Evolutionary conservation across 2,888 invertebrate genomes (phyloP).

Genomic region (Serrognathus titanus): DNA sequence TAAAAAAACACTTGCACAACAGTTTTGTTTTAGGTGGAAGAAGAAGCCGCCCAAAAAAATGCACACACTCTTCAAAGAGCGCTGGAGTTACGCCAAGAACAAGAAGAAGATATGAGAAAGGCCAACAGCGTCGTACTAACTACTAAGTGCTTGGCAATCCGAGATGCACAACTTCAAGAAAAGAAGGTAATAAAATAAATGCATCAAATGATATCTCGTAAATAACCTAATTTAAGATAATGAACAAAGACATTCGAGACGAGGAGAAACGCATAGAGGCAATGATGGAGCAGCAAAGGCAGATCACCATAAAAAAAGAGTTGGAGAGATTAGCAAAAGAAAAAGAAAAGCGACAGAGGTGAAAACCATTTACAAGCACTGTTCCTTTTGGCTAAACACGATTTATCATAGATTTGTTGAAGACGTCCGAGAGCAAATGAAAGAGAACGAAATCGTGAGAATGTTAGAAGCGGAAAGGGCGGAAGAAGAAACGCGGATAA

Average conservation of each 20-base stretch:
- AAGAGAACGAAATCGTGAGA: constrained; percentile 52
- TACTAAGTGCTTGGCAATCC: constrained; percentile 79
- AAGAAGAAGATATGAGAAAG: constrained; percentile 64
- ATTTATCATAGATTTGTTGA: constrained; percentile 31
- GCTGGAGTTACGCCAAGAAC: constrained; percentile 53
- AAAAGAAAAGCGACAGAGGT: constrained; percentile 30
- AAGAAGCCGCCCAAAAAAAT: constrained; percentile 51
- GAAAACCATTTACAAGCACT: not conserved
- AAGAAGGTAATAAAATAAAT: constrained; percentile 37
- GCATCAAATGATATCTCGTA: too few relatives aligned
- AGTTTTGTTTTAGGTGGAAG: constrained; percentile 44
- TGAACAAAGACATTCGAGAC: constrained; percentile 56
- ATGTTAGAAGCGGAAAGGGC: constrained; percentile 62
- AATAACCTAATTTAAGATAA: constrained; percentile 39
- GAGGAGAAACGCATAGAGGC: constrained; percentile 60
- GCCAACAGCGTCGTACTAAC: constrained; percentile 78
- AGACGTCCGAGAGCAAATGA: constrained; percentile 50
- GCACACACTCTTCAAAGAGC: constrained; percentile 53
- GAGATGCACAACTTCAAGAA: constrained; percentile 79
- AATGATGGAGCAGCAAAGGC: constrained; percentile 69
- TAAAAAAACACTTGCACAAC: too few relatives aligned
- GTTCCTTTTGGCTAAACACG: too few relatives aligned
- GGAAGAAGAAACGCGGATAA: constrained; percentile 64
- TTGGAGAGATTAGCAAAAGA: constrained; percentile 47
- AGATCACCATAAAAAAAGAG: constrained; percentile 55